Evolutionary conservation across 2,113 vertebrate genomes (phyloP), one percentile per base, ranked within the genome.

Genomic region (Gasterosteus nipponicus): DNA sequence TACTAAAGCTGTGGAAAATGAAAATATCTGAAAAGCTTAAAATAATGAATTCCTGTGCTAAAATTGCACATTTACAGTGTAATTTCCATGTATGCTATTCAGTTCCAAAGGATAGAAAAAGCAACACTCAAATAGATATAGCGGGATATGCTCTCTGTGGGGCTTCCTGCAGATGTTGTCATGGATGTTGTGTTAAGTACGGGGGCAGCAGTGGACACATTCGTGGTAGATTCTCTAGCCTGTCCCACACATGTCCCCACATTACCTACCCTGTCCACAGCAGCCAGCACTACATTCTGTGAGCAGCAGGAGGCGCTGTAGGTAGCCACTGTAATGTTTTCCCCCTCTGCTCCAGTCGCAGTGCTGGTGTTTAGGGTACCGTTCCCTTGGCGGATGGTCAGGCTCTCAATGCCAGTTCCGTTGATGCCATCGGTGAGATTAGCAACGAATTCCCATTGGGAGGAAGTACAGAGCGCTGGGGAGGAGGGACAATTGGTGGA

Each of bases 281-380:
- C 87, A 14, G 82, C 33, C 73, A 94, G 80, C 81, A 84, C 80
- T n/a, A 94, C 88, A 14, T 16, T 83, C 59, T 47, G 70, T 31
- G 78, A 87, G 33, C 92, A 94, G 86, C 93, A 94, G 73, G 93
- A 91, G 62, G 92, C 85, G 2, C 22, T 90, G 80, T 92, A 94
- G 29, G 68, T 62, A 1, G 38, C 85, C 61, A 86, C 42, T 0
- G 88, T 93, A 5, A 92, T 29, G 39, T 89, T 89, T 0, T 87
- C 81, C 0, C 78, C 91, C 10, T 33, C 74, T 0, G 49, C 67
- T n/a, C 65, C 87, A 1, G 72, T 29, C 19, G 10, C 47, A 10
- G 67, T 61, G 78, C 67, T 91, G 44, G 80, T 92, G 42, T 51
- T 90, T 16, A 94, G 82, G 39, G 78, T 91, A 10, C 93, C 92